Evolutionary conservation across 92 coral and sea anemone genomes (phyloP).

Genomic region (Micromussa lordhowensis): DNA sequence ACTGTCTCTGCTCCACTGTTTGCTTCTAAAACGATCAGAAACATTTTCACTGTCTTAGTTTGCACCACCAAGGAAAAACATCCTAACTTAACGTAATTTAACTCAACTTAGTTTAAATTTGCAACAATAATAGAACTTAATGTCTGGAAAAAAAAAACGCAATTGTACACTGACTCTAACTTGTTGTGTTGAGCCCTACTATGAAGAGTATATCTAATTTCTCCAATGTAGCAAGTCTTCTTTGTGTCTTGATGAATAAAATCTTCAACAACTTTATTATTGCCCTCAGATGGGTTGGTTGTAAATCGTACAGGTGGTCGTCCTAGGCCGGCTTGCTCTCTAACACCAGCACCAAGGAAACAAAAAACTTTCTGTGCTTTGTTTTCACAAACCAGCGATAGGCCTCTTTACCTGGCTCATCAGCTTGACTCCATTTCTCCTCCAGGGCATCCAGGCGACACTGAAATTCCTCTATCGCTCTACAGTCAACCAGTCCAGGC

Average conservation of each 20-base stretch:
- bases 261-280: constrained; percentile 50
- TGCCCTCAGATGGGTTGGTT: constrained; percentile 60
- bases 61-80: no score
- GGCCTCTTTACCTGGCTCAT: constrained; percentile 28
- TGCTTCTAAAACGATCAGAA: no score
- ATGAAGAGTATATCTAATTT: no score
- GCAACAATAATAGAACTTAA: no score
- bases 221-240: no score
- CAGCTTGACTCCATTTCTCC: constrained; percentile 34
- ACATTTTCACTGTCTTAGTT: no score
- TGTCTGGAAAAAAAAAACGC: no score
- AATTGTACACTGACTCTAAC: no score
- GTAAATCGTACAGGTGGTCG: constrained; percentile 58
- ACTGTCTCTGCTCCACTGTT: no score
- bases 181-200: no score
- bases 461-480: constrained; percentile 11
- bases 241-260: background rate
- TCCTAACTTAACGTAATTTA: no score
- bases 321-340: constrained; percentile 47
- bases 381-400: constrained; percentile 44
- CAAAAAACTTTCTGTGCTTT: background rate
- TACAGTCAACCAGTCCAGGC: constrained; percentile 39
- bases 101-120: no score
- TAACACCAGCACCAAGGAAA: constrained; percentile 17
- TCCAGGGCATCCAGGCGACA: background rate